Evolutionary conservation across 2,888 invertebrate genomes (phyloP).

Genomic region (Halocaridina rubra): DNA sequence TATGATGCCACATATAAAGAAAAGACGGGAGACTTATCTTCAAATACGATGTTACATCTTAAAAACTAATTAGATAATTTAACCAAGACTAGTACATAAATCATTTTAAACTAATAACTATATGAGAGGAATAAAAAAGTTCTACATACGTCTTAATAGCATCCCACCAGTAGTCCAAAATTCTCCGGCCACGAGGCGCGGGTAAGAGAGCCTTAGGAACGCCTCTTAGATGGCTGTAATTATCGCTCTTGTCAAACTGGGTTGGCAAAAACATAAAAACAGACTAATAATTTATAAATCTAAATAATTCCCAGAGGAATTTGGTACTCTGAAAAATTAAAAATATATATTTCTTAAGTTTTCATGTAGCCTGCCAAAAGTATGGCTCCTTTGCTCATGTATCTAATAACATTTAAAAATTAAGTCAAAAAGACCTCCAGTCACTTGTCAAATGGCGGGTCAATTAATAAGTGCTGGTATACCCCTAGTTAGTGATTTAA

Average conservation of each 20-base stretch:
- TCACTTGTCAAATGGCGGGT: too few relatives aligned
- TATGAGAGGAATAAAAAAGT: too few relatives aligned
- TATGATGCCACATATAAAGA: too few relatives aligned
- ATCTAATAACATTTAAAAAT: background rate
- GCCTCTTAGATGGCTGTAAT: constrained; percentile 61
- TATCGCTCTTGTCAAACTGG: constrained; percentile 49
- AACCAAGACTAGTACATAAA: too few relatives aligned
- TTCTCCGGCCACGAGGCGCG: constrained; percentile 61
- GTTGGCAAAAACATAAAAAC: background rate
- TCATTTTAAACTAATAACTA: too few relatives aligned
- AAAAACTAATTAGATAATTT: too few relatives aligned
- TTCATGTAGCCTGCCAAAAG: background rate
- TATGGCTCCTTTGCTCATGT: too few relatives aligned
- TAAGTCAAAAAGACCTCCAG: too few relatives aligned
- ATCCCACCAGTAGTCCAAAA: constrained; percentile 65
- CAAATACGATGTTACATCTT: too few relatives aligned
- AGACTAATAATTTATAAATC: background rate
- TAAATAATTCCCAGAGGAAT: background rate
- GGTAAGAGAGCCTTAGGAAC: constrained; percentile 64
- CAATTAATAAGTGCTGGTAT: too few relatives aligned
- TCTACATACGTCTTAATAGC: constrained; percentile 62
- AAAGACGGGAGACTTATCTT: too few relatives aligned
- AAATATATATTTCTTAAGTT: background rate
- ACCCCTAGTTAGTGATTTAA: too few relatives aligned
- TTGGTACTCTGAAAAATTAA: background rate